Conservation (phyloP, 2,888 invertebrate genomes). For the Lasius fuliginosus region DNA sequence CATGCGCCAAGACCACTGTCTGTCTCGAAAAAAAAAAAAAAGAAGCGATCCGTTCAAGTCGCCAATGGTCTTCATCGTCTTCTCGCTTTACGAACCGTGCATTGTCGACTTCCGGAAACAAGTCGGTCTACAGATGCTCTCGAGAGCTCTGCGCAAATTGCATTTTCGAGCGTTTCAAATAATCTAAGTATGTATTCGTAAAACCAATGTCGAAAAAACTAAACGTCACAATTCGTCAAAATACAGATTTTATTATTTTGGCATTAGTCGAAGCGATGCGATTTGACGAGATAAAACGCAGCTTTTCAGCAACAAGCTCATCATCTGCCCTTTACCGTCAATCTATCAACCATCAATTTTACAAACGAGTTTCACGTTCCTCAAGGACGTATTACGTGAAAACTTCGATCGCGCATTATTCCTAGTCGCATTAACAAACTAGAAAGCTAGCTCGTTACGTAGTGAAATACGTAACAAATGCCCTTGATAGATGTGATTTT, state of each 20-base stretch:
- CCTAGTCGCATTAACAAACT: constrained; percentile 23
- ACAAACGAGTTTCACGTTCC: constrained; percentile 61
- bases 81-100: constrained; percentile 34
- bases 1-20: constrained; percentile 37
- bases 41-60: constrained; percentile 15
- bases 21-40: neutral
- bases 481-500: neutral
- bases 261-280: constrained; percentile 5
- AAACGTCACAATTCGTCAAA: constrained; percentile 5
- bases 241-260: constrained; percentile 14
- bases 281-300: constrained; percentile 22
- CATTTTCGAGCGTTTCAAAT: constrained; percentile 19
- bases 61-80: constrained; percentile 33
- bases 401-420: constrained; percentile 53
- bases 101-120: constrained; percentile 39
- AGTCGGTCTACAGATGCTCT: constrained; percentile 6
- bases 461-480: neutral
- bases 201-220: neutral
- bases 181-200: neutral
- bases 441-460: constrained; percentile 5
- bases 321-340: neutral
- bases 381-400: constrained; percentile 62
- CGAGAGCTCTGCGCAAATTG: constrained; percentile 37
- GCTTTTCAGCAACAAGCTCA: constrained; percentile 20
- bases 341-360: constrained; percentile 7